Evolutionary conservation across 2,888 invertebrate species (phyloP), one percentile per base, ranked within the genome.

Genomic region (Drosophila merina): DNA sequence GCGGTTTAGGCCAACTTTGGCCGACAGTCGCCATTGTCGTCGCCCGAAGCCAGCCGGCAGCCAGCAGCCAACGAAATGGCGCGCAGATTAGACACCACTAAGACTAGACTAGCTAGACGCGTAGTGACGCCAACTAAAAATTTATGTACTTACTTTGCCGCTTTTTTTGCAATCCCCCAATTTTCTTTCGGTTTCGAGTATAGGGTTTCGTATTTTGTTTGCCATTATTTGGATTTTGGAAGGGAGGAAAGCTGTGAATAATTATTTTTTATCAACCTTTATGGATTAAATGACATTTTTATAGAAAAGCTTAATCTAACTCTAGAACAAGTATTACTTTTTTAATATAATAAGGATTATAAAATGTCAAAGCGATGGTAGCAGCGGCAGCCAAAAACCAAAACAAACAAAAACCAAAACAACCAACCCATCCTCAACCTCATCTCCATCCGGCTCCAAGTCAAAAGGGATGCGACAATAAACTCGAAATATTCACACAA

Each of bases 61-160:
- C 88, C 88, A 86, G 82, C 82, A 80, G 75, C 76, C 76, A 87
- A 73, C 73, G 42, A 70, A 70, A 70, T 70, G 73, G 73, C 69
- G 73, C 69, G 66, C 64, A 72, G 69, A 81, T 82, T 89, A 81
- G 83, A 88, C 87, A 88, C 88, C 89, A 85, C 78, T 78, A 86
- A 85, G 87, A 79, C 89, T 77, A 87, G 86, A 86, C 89, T 84
- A 86, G 77, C 88, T 78, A 85, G 86, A 84, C 88, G 80, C 76
- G 77, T 87, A 89, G 88, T 89, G 89, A 89, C 90, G 89, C 90
- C 89, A 89, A 77, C 73, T 77, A 80, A 67, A 76, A 85, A 85
- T 77, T 79, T 74, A 83, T 88, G 74, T 86, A 74, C 69, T 77
- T 76, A 60, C 60, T 70, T 62, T 67, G 59, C 59, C 70, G 58